Evolutionary conservation across 2,888 invertebrate genomes (phyloP).

Genomic region (Xanthorhoe spadicearia): DNA sequence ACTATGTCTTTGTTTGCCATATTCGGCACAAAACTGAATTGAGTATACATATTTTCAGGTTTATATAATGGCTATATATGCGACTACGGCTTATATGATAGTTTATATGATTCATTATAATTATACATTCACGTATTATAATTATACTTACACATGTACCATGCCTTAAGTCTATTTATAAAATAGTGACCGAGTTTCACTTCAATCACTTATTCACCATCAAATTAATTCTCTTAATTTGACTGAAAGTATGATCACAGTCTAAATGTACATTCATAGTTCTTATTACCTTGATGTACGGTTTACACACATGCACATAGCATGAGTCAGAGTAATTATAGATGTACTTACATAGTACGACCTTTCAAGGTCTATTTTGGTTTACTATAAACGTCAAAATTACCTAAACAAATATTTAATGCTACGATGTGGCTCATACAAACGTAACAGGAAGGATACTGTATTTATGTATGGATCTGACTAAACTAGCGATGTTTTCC

Average conservation of each 20-base stretch:
- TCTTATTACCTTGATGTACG: conserved; percentile 18
- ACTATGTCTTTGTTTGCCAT: too few species aligned
- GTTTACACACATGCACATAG: conserved; percentile 23
- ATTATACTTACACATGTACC: background rate
- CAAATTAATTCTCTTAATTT: conserved; percentile 26
- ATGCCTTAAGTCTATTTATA: conserved; percentile 9
- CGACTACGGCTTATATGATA: too few species aligned
- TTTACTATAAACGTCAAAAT: background rate
- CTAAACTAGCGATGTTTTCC: background rate
- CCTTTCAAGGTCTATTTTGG: conserved; percentile 33
- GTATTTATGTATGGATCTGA: too few species aligned
- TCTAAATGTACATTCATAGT: conserved; percentile 12
- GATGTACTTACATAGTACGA: conserved; percentile 26
- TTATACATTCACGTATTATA: background rate
- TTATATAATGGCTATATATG: too few species aligned
- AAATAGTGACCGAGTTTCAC: conserved; percentile 5
- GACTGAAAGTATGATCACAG: conserved; percentile 16
- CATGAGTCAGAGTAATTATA: conserved; percentile 42
- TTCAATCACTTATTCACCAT: conserved; percentile 24
- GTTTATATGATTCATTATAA: background rate
- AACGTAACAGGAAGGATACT: too few species aligned
- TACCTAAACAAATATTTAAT: background rate
- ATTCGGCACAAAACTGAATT: too few species aligned
- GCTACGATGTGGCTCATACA: too few species aligned
- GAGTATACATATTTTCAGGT: too few species aligned